phyloP scores from a whole-genome alignment of 2,113 vertebrate genomes.

The Sterrhoptilus dennistouni region DNA sequence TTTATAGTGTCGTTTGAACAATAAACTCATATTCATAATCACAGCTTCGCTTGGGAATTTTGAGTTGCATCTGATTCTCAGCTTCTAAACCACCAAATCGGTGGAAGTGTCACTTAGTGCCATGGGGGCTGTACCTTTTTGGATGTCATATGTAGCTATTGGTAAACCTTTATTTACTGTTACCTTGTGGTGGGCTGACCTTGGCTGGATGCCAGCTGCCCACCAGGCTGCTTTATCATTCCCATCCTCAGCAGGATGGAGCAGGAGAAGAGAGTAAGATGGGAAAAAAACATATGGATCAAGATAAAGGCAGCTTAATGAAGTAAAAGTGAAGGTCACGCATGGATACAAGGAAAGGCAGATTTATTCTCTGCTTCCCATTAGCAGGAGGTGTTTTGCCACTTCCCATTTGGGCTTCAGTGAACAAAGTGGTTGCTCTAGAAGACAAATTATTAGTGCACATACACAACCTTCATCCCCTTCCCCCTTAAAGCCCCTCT shows the following conservation, averaged over 20 bases:
- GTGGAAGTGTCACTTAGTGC: background rate
- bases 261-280: background rate
- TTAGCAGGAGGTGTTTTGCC: fast-evolving
- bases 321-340: background rate
- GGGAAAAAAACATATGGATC: background rate
- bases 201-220: background rate
- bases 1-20: background rate
- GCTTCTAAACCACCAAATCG: background rate
- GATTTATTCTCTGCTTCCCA: background rate
- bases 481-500: background rate
- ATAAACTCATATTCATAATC: background rate
- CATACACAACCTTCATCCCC: too few relatives aligned
- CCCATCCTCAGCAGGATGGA: background rate
- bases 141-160: background rate
- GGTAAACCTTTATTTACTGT: background rate
- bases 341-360: background rate
- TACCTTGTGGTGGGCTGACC: background rate
- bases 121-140: background rate
- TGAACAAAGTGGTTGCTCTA: background rate
- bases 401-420: background rate
- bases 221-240: background rate
- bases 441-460: background rate
- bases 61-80: background rate
- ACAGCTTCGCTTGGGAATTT: background rate
- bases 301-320: background rate